phyloP scores from a whole-genome alignment of 2,797 vertebrate species.

The Lagodon rhomboides region DNA sequence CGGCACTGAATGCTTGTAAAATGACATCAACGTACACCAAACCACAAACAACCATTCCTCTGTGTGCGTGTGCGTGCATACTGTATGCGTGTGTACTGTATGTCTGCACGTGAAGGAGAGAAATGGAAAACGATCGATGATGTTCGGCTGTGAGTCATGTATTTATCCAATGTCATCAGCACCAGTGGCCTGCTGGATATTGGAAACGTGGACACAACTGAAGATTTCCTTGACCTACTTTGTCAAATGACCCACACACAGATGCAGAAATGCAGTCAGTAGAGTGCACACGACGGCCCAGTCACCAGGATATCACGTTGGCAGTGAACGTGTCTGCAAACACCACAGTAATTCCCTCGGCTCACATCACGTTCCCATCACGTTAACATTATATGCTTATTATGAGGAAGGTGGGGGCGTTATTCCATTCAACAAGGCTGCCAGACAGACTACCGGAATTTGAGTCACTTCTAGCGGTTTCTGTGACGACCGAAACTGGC shows the following conservation, averaged over 20 bases:
- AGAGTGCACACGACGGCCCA: too few relatives aligned
- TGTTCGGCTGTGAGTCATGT: conserved; percentile 36
- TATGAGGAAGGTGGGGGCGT: too few relatives aligned
- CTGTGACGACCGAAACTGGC: too few relatives aligned
- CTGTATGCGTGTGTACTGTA: background rate
- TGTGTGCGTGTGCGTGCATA: conserved; percentile 14
- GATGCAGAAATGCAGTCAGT: background rate
- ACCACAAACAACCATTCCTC: conserved; percentile 27
- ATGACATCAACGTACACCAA: conserved; percentile 61
- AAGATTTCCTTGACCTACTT: conserved; percentile 37
- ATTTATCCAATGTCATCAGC: conserved; percentile 51
- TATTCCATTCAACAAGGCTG: too few relatives aligned
- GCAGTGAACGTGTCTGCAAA: too few relatives aligned
- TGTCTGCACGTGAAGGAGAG: background rate
- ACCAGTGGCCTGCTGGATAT: conserved; percentile 11
- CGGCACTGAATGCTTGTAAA: conserved; percentile 44
- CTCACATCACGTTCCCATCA: too few relatives aligned
- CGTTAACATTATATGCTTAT: too few relatives aligned
- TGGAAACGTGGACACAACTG: conserved; percentile 18
- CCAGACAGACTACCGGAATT: too few relatives aligned
- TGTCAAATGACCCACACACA: conserved; percentile 29
- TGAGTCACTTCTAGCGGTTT: too few relatives aligned
- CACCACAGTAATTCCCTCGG: too few relatives aligned
- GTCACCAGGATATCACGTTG: too few relatives aligned
- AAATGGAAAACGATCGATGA: conserved; percentile 22